Evolutionary conservation across 2,113 vertebrate genomes (phyloP).

Genomic region (Mesoclemmys tuberculata): DNA sequence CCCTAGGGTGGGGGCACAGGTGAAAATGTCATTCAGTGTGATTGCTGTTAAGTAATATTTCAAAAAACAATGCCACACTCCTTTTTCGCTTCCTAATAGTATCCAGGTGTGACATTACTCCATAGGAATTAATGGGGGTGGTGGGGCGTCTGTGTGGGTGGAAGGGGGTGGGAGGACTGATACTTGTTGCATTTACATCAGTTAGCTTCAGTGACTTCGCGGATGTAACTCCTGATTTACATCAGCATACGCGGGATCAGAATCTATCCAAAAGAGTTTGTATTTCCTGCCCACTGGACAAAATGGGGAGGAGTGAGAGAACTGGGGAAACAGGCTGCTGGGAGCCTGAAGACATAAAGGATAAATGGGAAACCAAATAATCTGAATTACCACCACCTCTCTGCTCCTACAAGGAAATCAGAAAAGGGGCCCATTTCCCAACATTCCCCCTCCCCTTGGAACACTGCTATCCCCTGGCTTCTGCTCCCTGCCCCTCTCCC

Average conservation of each 20-base stretch:
- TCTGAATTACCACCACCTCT: background rate
- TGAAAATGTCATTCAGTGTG: background rate
- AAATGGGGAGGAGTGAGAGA: background rate
- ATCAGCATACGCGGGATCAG: constrained; percentile 17
- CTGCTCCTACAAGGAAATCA: background rate
- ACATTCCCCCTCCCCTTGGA: background rate
- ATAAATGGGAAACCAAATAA: background rate
- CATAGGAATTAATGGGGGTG: background rate
- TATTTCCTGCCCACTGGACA: background rate
- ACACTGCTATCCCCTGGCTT: background rate
- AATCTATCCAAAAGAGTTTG: constrained; percentile 36
- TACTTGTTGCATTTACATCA: background rate
- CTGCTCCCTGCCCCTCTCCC: rapidly evolving
- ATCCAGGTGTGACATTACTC: background rate
- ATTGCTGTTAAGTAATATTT: background rate
- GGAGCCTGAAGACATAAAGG: background rate
- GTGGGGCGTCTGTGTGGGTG: background rate
- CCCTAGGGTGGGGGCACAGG: background rate
- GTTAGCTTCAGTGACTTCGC: background rate
- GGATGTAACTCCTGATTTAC: constrained; percentile 3
- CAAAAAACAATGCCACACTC: background rate
- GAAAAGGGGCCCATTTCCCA: background rate
- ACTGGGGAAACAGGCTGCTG: constrained; percentile 21
- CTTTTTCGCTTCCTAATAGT: background rate
- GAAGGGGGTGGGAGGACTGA: background rate